A percentile compares a stretch with the other conserved stretches of the same genome.
Conservation (phyloP, 2,888 invertebrate species). For the Ellobium chinense region DNA sequence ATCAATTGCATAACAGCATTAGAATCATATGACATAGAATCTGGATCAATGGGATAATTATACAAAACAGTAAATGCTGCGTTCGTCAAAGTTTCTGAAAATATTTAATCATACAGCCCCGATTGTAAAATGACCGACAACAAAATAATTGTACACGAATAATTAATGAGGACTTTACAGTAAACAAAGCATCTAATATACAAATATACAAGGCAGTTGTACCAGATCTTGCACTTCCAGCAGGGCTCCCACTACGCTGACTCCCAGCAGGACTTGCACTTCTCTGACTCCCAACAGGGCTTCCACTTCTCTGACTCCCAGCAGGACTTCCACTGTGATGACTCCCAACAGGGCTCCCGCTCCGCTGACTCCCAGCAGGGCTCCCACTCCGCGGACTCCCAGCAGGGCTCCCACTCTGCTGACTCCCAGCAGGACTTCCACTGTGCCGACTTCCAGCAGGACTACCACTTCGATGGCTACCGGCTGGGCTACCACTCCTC, state of each 20-base stretch:
- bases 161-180: too few relatives aligned
- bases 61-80: too few relatives aligned
- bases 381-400: constrained; percentile 48
- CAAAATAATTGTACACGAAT: too few relatives aligned
- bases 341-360: constrained; percentile 42
- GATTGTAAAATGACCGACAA: too few relatives aligned
- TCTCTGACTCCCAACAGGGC: constrained; percentile 46
- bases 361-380: constrained; percentile 45
- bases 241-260: constrained; percentile 50
- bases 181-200: too few relatives aligned
- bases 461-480: constrained; percentile 52
- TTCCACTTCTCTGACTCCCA: constrained; percentile 43
- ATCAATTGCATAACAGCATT: too few relatives aligned
- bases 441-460: constrained; percentile 41
- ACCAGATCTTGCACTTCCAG: constrained; percentile 40
- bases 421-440: constrained; percentile 37
- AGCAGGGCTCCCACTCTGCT: constrained; percentile 50
- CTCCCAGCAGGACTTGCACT: constrained; percentile 50
- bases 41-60: too few relatives aligned
- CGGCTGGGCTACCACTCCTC: constrained; percentile 52
- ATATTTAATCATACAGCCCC: too few relatives aligned
- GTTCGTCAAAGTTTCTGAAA: too few relatives aligned
- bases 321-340: constrained; percentile 35
- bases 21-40: too few relatives aligned
- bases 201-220: too few relatives aligned